Evolutionary conservation across 2,113 vertebrate genomes (phyloP).

Genomic region (Corythoichthys haematopterus): DNA sequence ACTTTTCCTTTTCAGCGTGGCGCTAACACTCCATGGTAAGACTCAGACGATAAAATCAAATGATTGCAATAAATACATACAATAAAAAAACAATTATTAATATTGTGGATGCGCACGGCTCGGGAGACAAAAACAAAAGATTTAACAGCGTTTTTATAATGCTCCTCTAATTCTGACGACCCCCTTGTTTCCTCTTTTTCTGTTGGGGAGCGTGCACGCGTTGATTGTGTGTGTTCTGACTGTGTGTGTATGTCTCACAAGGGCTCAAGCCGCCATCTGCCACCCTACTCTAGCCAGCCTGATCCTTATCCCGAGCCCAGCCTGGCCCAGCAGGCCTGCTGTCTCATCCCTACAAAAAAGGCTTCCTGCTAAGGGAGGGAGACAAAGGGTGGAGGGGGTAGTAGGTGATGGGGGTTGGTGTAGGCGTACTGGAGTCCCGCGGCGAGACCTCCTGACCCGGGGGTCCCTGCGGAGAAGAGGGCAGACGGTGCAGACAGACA

Average conservation of each 20-base stretch:
- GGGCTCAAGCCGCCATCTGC: conserved; percentile 86
- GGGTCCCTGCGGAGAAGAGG: conserved; percentile 34
- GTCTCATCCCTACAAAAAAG: conserved; percentile 59
- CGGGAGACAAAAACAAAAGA: conserved; percentile 52
- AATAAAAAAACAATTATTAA: conserved; percentile 58
- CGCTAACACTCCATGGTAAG: neutral
- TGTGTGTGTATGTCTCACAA: conserved; percentile 71
- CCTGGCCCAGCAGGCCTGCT: conserved; percentile 55
- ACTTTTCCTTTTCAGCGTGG: neutral
- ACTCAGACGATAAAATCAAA: neutral
- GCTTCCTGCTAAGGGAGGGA: conserved; percentile 43
- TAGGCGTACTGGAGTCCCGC: conserved; percentile 38
- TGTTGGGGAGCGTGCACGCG: conserved; percentile 34
- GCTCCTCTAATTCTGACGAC: conserved; percentile 33
- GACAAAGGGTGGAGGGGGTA: neutral
- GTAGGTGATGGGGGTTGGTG: conserved; percentile 46
- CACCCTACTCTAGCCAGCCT: conserved; percentile 62
- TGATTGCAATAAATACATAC: conserved; percentile 43
- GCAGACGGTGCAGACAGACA: conserved; percentile 63
- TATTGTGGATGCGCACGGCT: conserved; percentile 46
- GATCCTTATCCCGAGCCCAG: conserved; percentile 60
- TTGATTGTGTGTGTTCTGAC: conserved; percentile 42
- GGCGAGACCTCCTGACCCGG: conserved; percentile 55
- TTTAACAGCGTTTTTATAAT: conserved; percentile 44
- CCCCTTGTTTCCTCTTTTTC: conserved; percentile 13